Evolutionary conservation across 1,140 invertebrate genomes (phyloP).

Genomic region (Listronotus oregonensis): DNA sequence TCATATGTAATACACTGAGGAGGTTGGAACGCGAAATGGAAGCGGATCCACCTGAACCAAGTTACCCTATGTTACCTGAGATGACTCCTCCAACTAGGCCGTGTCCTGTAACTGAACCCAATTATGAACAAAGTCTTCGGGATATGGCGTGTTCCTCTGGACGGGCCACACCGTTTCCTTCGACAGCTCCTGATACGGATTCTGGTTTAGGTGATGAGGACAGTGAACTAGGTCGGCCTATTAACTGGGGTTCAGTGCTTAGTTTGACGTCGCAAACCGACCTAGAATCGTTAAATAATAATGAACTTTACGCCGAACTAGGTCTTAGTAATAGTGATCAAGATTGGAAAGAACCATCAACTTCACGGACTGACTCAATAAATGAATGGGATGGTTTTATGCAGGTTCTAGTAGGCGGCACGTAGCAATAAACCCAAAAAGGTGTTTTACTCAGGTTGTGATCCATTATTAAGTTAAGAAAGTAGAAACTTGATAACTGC

Average conservation of each 20-base stretch:
- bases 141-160: constrained; percentile 59
- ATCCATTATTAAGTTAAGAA: constrained; percentile 45
- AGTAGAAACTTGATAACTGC: constrained; percentile 7
- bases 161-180: constrained; percentile 67
- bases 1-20: constrained; percentile 92
- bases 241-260: constrained; percentile 90
- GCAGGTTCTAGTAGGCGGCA: constrained; percentile 54
- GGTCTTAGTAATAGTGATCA: constrained; percentile 46
- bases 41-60: constrained; percentile 53
- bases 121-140: constrained; percentile 59
- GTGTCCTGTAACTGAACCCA: constrained; percentile 57
- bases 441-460: constrained; percentile 55
- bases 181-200: constrained; percentile 65
- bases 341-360: constrained; percentile 51
- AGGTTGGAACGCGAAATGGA: constrained; percentile 90
- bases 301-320: constrained; percentile 66
- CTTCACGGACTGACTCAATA: constrained; percentile 43
- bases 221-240: constrained; percentile 74
- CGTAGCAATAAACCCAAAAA: constrained; percentile 50
- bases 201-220: constrained; percentile 80
- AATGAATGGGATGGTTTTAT: constrained; percentile 56
- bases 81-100: constrained; percentile 58
- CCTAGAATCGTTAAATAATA: constrained; percentile 81
- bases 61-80: constrained; percentile 48
- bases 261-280: constrained; percentile 83